Conservation (phyloP, 1,140 invertebrate species). For the Probaryconus sp. region DNA sequence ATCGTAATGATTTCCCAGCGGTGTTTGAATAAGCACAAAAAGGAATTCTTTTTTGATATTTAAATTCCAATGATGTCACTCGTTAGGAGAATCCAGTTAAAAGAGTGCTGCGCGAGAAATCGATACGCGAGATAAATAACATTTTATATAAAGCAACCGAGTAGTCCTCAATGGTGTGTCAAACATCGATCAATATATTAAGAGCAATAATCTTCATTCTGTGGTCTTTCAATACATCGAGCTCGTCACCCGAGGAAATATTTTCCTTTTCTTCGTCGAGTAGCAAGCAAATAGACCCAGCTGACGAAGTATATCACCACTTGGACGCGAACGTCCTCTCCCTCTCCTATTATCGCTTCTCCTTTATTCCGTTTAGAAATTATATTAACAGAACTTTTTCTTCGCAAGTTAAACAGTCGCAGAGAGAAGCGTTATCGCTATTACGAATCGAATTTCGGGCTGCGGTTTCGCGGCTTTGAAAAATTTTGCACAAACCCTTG, state of each 20-base stretch:
- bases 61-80: conserved; percentile 1
- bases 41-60: conserved; percentile 5
- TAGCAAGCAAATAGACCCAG: conserved; percentile 43
- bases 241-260: conserved; percentile 19
- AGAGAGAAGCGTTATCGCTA: neutral
- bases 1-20: neutral
- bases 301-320: conserved; percentile 41
- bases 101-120: neutral
- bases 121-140: conserved; percentile 24
- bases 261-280: conserved; percentile 25
- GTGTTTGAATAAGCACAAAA: neutral
- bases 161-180: conserved; percentile 11
- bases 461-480: no score
- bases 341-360: neutral
- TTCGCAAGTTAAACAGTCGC: conserved; percentile 8
- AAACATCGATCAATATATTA: conserved; percentile 43
- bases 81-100: neutral
- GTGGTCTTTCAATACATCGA: conserved; percentile 31
- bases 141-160: conserved; percentile 15
- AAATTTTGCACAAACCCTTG: no score
- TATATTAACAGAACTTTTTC: conserved; percentile 1
- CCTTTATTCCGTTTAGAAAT: neutral
- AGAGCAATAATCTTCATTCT: conserved; percentile 42
- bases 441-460: no score
- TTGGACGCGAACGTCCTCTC: conserved; percentile 18